Evolutionary conservation across 1,140 invertebrate genomes (phyloP), one percentile per base, ranked within the genome.

Genomic region (Trichonephila clavipes): DNA sequence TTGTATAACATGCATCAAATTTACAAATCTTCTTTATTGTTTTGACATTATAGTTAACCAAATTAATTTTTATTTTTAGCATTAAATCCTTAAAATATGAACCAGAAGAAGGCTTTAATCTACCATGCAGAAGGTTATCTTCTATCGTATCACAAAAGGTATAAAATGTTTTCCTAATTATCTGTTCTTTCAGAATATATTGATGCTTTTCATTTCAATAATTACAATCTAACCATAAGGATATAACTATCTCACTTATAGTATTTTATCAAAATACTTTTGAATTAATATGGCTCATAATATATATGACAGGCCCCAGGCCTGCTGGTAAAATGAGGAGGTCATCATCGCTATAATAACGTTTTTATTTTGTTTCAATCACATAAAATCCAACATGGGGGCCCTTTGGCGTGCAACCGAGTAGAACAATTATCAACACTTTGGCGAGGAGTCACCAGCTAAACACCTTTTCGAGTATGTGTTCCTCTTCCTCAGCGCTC

Each of bases 51-150:
- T 72, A 72, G 69, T 21, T 28, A 28, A 69, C 66, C n/a, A 24
- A 28, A 77, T 58, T 21, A 85, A 12, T 7, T 21, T 58, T 51
- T 34, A 12, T 72, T 89, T 72, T 16, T 58, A 89, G 88, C 64
- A 72, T 58, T n/a, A 40, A 34, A 21, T 89, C 88, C 12, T 72
- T 89, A 58, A 89, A 51, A 5, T 89, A 89, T 89, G 88, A 89
- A 24, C 66, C 19, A 51, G 88, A 89, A 72, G 88, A 89, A 72
- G 12, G 21, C 44, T 14, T 34, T 24, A 21, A 44, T 69, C 21
- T 58, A 51, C 34, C 51, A 34, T 18, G 61, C 51, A 40, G 12
- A 62, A 88, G 16, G 28, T 87, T 64, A 28, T 64, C 59, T 7
- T 28, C 28, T 21, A 40, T 62, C 19, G 34, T 1, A 85, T 24